A percentile compares a stretch with the other conserved stretches of the same genome.
These are phyloP conservation scores for Ceramica pisi DNA, from an alignment of 2,888 invertebrate genomes.

Conservation along the genomic window DNA sequence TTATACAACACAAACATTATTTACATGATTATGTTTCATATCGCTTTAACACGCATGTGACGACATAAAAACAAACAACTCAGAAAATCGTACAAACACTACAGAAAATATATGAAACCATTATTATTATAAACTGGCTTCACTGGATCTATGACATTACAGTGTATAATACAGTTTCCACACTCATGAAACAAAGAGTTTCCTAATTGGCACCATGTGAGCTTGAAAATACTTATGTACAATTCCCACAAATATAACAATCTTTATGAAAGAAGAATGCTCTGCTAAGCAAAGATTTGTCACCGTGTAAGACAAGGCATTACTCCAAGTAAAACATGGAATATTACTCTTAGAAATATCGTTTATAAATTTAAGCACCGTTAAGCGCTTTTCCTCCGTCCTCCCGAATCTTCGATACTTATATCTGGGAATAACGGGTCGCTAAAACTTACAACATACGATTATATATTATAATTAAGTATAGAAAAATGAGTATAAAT, in stretches of 20 bases:
- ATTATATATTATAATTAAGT: constrained; percentile 61
- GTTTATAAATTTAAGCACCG: constrained; percentile 76
- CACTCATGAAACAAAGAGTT: constrained; percentile 61
- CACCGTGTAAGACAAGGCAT: constrained; percentile 53
- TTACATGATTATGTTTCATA: constrained; percentile 81
- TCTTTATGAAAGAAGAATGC: constrained; percentile 52
- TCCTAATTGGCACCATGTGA: constrained; percentile 78
- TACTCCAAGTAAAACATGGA: constrained; percentile 49
- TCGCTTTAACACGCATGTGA: constrained; percentile 68
- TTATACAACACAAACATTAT: constrained; percentile 86
- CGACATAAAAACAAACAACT: constrained; percentile 71
- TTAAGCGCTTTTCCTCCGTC: constrained; percentile 75
- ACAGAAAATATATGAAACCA: constrained; percentile 52
- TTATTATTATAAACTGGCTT: constrained; percentile 69
- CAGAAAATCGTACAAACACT: constrained; percentile 68
- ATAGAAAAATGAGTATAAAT: constrained; percentile 61
- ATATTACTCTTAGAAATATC: constrained; percentile 51
- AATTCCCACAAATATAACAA: constrained; percentile 53
- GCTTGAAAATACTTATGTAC: constrained; percentile 78
- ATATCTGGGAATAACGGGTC: constrained; percentile 80
- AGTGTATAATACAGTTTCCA: constrained; percentile 48
- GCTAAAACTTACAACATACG: constrained; percentile 69
- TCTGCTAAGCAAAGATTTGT: constrained; percentile 51
- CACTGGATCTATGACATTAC: constrained; percentile 71
- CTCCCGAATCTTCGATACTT: constrained; percentile 80